Evolutionary conservation across 2,113 vertebrate genomes (phyloP).

Genomic region (Fukomys damarensis): DNA sequence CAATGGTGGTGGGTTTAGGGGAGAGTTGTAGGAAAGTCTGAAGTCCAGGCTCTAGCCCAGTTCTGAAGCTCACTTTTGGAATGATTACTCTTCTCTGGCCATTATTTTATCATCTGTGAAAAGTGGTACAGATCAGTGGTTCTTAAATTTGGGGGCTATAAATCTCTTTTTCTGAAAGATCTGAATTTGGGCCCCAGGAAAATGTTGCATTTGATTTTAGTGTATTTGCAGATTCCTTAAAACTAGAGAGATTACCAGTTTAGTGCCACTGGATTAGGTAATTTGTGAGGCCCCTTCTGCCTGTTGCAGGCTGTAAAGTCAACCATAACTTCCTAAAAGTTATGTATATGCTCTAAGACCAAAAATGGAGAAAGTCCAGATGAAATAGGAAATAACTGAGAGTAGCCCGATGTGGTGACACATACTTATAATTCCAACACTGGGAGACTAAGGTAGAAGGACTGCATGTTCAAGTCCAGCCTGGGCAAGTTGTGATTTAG

Average conservation of each 20-base stretch:
- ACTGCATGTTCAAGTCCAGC: neutral
- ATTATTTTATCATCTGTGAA: neutral
- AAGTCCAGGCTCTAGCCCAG: neutral
- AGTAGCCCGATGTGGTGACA: neutral
- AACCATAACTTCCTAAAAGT: neutral
- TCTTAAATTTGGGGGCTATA: neutral
- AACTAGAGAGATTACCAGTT: neutral
- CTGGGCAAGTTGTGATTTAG: neutral
- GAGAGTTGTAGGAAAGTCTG: too few relatives aligned
- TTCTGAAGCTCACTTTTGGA: neutral
- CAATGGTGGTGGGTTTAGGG: too few relatives aligned
- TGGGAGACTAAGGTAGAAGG: neutral
- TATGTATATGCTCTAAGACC: neutral
- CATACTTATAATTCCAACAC: neutral
- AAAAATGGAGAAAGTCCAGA: neutral
- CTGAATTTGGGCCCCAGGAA: neutral
- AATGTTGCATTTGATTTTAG: conserved; percentile 6
- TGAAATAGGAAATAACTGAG: neutral
- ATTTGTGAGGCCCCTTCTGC: conserved; percentile 7
- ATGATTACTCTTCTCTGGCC: neutral
- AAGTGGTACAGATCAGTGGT: neutral
- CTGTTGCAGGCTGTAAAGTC: neutral
- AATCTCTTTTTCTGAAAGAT: neutral
- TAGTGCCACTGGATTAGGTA: neutral
- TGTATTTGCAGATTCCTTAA: neutral